These are phyloP conservation scores for Urocitellus parryii DNA, from an alignment of 2,113 vertebrate species.

Conservation along the genomic window DNA sequence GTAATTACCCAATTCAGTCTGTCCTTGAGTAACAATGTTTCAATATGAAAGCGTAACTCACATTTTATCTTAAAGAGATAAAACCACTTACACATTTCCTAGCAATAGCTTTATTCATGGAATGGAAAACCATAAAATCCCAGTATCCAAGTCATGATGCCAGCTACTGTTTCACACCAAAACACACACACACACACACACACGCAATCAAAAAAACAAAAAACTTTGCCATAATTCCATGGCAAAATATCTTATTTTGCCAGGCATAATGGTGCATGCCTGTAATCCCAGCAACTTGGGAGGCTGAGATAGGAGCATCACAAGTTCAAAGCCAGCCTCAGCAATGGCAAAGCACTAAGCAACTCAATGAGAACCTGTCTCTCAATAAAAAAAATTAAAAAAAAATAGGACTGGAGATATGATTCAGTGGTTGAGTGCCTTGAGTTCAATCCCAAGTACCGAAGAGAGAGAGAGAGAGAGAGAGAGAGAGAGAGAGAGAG, in stretches of 20 bases:
- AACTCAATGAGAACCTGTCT: too few relatives aligned
- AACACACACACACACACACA: not conserved
- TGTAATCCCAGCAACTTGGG: too few relatives aligned
- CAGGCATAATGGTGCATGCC: too few relatives aligned
- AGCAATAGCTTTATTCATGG: not conserved
- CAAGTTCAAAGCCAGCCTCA: too few relatives aligned
- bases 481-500: not conserved
- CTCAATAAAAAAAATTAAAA: too few relatives aligned
- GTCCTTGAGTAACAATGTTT: not conserved
- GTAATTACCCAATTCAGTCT: not conserved
- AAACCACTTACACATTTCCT: not conserved
- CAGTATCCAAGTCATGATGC: not conserved
- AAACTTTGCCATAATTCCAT: not conserved
- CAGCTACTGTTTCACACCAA: not conserved
- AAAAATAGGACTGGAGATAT: too few relatives aligned
- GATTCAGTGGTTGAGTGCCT: too few relatives aligned
- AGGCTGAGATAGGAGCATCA: too few relatives aligned
- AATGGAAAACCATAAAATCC: not conserved
- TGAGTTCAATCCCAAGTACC: too few relatives aligned
- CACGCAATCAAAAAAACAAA: too few relatives aligned
- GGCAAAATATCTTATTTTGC: not conserved
- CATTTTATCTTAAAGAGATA: slow-evolving; percentile 36
- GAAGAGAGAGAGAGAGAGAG: not conserved
- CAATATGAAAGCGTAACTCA: not conserved
- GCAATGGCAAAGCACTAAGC: too few relatives aligned